Base-by-base conservation (phyloP, 2,888 invertebrate genomes). In the Hyposoter didymator region DNA sequence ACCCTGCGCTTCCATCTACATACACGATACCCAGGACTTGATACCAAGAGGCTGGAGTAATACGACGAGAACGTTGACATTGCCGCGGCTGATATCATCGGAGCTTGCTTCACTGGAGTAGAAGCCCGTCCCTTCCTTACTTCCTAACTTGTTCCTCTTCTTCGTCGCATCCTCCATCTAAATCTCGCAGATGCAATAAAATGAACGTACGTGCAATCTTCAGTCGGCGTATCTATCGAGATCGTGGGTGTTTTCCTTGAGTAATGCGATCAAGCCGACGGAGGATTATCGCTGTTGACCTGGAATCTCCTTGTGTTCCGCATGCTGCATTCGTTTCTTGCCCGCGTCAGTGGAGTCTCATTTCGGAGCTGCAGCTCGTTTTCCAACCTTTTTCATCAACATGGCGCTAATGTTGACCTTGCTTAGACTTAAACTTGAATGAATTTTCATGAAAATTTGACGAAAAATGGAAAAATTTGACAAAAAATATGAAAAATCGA, bases 21-120 rank as follows among this genome's bases (percentile, higher is more conserved):
- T 76, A 43, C 64, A 72, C 39, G 17, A 55, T 64, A 82, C 43
- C 70, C 59, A 75, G 79, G 47, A 84, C 75, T 83, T 19, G 67
- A 78, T 88, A 90, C 87, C 67, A 79, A 67, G 79, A 78, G 66
- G 84, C 43, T 45, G 84, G 75, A 6, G 35, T 87, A 87, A 86
- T 87, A 84, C 83, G 79, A 7, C 55, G 70, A 35, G 35, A 75
- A 66, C 79, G 82, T 79, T 72, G 75, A 66, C 49, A 81, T 84
- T 72, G 75, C 79, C 19, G 49, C 19, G 62, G 74, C 52, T 55
- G 66, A 74, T 78, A 73, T 59, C 49, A 64, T 19, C 74, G 22
- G 35, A 87, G 87, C 82, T 88, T 32, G 88, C 89, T 89, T 88
- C 89, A 88, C 85, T 86, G 87, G 12, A 89, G 89, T 88, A 91